Conservation (phyloP, 2,113 vertebrate genomes). For the Taurulus bubalis region DNA sequence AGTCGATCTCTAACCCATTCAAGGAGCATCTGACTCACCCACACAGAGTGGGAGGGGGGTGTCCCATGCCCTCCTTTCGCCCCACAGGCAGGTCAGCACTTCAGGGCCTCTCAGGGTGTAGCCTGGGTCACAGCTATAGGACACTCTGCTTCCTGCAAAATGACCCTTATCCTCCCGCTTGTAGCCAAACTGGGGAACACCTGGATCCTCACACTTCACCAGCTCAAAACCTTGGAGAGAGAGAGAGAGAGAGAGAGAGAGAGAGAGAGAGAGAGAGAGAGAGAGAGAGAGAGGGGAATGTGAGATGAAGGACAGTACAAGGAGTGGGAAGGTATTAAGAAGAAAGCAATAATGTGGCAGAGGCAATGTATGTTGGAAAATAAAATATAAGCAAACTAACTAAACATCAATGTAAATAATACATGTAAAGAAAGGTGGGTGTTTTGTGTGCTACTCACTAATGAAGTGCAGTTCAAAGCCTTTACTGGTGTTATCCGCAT, state of each 20-base stretch:
- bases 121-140: constrained; percentile 94
- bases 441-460: constrained; percentile 86
- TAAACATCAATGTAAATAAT: background rate
- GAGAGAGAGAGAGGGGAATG: background rate
- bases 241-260: background rate
- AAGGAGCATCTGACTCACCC: constrained; percentile 82
- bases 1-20: background rate
- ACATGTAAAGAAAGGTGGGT: background rate
- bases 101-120: constrained; percentile 90
- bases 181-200: constrained; percentile 93
- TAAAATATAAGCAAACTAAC: background rate
- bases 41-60: constrained; percentile 91
- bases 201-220: constrained; percentile 96
- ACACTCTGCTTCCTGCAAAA: constrained; percentile 94
- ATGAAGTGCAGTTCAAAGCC: constrained; percentile 97
- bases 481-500: constrained; percentile 92
- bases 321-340: background rate
- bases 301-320: accelerated
- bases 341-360: background rate
- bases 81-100: constrained; percentile 90
- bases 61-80: constrained; percentile 95
- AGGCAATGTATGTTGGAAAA: background rate
- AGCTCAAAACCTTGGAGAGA: constrained; percentile 90
- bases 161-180: constrained; percentile 96
- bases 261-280: background rate